A percentile compares a stretch with the other conserved stretches of the same genome.
These are phyloP conservation scores for Pogonophryne albipinna DNA, from an alignment of 2,797 vertebrate genomes.

Conservation along the genomic window DNA sequence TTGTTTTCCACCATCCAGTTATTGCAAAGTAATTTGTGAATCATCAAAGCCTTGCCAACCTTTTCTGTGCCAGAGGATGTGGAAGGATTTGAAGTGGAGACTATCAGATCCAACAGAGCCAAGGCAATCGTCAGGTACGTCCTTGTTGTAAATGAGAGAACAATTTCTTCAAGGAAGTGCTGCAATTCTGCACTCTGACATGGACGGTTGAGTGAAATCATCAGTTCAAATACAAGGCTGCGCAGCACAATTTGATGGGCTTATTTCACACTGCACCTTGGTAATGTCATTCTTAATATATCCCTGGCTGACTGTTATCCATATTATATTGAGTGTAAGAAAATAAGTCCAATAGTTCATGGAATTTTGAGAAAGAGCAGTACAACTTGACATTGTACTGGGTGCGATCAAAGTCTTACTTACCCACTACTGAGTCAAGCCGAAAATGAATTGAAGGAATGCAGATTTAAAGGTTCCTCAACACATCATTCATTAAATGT, in stretches of 20 bases:
- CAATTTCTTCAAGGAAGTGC: constrained; percentile 5
- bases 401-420: not conserved
- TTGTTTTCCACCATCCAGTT: constrained; percentile 51
- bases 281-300: not conserved
- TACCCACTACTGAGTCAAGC: not conserved
- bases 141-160: constrained; percentile 26
- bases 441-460: not conserved
- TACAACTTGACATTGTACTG: not conserved
- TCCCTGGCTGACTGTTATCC: not conserved
- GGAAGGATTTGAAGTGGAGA: constrained; percentile 53
- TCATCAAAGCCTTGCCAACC: constrained; percentile 45
- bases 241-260: not conserved
- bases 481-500: not conserved
- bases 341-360: not conserved
- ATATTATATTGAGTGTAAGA: not conserved
- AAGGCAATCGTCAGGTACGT: constrained; percentile 20
- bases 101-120: constrained; percentile 24
- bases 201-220: not conserved
- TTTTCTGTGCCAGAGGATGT: constrained; percentile 44
- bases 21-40: constrained; percentile 65
- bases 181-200: not conserved
- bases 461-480: not conserved
- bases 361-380: not conserved
- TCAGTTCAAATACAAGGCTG: not conserved
- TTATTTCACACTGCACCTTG: constrained; percentile 5